Evolutionary conservation across 2,797 vertebrate genomes (phyloP), one percentile per base, ranked within the genome.

Genomic region (Enteromius argenteus): DNA sequence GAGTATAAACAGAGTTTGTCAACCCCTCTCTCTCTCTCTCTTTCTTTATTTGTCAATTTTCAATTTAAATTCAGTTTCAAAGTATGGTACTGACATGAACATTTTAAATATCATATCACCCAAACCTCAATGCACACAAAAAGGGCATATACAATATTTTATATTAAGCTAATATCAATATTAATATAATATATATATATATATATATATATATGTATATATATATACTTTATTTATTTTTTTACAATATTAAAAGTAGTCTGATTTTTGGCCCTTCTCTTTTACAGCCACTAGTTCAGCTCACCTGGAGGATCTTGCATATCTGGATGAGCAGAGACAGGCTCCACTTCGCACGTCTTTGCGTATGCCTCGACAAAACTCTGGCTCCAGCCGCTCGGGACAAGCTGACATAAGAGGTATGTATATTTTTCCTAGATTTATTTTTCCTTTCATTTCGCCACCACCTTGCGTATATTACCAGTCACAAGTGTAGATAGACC

Each of bases 271-370:
- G 10, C 42, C 27, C 14, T 5, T 56, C 5, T 81, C 53, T 39
- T 7, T 46, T 4, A 77, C 91, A 96, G 96, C 96, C 87, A 97
- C 96, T 79, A 97, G 96, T 89, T 96, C 96, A 8, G 96, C 96
- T 51, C 96, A 96, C 89, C 86, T 96, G 83, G 96, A 96, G 56
- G 96, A 97, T 14, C 93, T 97, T 32, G 96, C 95, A 0, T 97
- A 96, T 92, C 92, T 97, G 91, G 96, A 97, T 19, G 96, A 97
- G 81, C 96, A 97, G 91, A 92, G 96, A 2, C 96, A 96, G 89
- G 93, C 95, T 2, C 96, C 96, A 4, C 91, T 96, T 83, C 93
- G 96, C 73, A 96, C 96, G 0, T 96, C 96, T 21, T 94, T 97
- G 37, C 93, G 96, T 6, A 95, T 97, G 95, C 96, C 96, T 1